phyloP scores from a whole-genome alignment of 1,140 invertebrate species.

The Calliopsis andreniformis region DNA sequence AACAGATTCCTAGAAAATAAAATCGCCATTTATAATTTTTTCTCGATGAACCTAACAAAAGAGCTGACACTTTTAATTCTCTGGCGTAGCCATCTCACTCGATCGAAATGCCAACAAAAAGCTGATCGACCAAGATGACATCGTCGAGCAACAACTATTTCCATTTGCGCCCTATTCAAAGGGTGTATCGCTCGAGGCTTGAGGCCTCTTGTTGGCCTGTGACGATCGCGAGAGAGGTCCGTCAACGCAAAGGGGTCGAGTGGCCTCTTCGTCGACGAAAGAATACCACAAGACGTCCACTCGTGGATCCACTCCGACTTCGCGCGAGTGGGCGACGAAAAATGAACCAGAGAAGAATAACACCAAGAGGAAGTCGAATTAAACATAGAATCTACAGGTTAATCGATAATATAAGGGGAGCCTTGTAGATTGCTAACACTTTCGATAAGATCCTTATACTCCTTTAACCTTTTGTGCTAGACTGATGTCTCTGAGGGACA shows the following conservation, averaged over 20 bases:
- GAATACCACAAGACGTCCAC: slow-evolving; percentile 21
- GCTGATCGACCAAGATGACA: background rate
- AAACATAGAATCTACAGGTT: slow-evolving; percentile 28
- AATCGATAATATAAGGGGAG: too few relatives aligned
- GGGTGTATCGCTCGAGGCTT: background rate
- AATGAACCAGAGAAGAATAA: background rate
- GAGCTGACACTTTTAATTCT: background rate
- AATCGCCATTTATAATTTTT: background rate
- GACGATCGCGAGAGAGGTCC: slow-evolving; percentile 13
- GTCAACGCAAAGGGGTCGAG: slow-evolving; percentile 38
- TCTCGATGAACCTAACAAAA: too few relatives aligned
- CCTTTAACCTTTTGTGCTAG: too few relatives aligned
- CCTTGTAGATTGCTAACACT: too few relatives aligned
- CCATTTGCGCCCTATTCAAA: background rate
- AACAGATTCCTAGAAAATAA: background rate
- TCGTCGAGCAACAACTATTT: background rate
- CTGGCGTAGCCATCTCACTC: background rate
- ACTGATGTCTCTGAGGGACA: too few relatives aligned
- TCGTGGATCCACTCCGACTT: background rate
- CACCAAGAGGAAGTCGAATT: background rate
- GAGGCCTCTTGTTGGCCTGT: background rate
- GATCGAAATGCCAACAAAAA: background rate
- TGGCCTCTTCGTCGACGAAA: slow-evolving; percentile 24
- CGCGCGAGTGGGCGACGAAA: background rate
- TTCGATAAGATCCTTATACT: too few relatives aligned